Conservation (phyloP, 37 sponge, comb jelly and placozoan species). For the Hormiphora californensis region DNA sequence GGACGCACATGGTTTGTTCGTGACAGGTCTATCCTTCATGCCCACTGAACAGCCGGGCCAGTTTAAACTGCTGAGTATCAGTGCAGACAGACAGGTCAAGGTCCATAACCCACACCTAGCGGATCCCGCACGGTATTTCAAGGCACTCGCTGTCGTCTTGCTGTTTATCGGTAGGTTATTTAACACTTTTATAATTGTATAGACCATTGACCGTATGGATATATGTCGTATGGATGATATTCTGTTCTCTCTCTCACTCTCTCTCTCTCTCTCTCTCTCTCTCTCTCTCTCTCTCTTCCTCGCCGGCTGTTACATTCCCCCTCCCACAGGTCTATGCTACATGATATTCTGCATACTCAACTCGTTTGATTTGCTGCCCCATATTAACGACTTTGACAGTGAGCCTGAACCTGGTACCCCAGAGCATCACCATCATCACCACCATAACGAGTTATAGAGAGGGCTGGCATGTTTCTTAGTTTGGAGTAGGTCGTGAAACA, state of each 20-base stretch:
- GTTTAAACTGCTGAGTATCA: slow-evolving; percentile 2
- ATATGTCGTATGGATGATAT: neutral
- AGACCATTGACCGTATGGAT: too few relatives aligned
- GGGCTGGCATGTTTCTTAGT: neutral
- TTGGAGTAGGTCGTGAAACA: neutral
- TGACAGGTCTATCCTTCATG: neutral
- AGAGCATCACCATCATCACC: neutral
- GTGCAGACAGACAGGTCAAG: neutral
- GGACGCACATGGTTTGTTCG: slow-evolving; percentile 6
- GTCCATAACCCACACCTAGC: neutral
- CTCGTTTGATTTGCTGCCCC: slow-evolving; percentile 6
- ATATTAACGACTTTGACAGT: neutral
- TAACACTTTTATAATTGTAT: too few relatives aligned
- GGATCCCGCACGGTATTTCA: neutral
- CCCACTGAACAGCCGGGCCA: neutral
- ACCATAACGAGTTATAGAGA: neutral
- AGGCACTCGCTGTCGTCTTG: neutral
- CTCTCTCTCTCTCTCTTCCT: too few relatives aligned
- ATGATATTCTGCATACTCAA: neutral
- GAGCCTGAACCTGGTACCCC: neutral
- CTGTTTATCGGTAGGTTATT: neutral
- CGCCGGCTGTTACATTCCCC: too few relatives aligned
- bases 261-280: neutral
- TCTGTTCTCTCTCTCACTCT: neutral
- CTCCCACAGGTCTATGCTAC: neutral